A percentile compares a stretch with the other conserved stretches of the same genome.
phyloP scores from a whole-genome alignment of 2,113 vertebrate genomes.

The Dicentrarchus labrax region DNA sequence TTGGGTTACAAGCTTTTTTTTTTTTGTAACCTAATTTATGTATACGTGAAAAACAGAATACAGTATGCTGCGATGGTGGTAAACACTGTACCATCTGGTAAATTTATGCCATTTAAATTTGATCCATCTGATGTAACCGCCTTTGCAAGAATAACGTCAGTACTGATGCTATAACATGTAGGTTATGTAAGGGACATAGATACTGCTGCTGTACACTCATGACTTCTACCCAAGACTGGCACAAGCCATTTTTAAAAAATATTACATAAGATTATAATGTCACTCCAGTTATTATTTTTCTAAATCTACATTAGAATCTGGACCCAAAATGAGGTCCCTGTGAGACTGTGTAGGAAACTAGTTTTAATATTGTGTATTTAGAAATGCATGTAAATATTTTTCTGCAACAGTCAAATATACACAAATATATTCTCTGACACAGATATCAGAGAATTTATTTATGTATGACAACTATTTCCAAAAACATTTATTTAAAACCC shows the following conservation, averaged over 20 bases:
- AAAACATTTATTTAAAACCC: neutral
- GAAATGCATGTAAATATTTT: neutral
- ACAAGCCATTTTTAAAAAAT: neutral
- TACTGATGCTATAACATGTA: neutral
- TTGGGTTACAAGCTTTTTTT: neutral
- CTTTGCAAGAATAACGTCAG: neutral
- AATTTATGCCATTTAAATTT: neutral
- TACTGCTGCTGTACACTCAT: neutral
- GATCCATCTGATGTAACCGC: neutral
- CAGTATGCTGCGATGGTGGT: neutral
- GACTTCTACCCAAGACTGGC: neutral
- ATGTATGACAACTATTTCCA: neutral
- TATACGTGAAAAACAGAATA: neutral
- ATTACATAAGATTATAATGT: neutral
- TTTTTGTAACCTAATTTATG: neutral
- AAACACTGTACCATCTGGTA: neutral
- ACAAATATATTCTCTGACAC: too few species aligned
- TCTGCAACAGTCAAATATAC: neutral
- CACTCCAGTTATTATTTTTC: neutral
- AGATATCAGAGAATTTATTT: too few species aligned
- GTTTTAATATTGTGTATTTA: neutral
- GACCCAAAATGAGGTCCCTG: neutral
- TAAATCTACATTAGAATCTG: neutral
- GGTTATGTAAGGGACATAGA: neutral
- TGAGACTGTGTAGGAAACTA: neutral